A percentile compares a stretch with the other conserved stretches of the same genome.
Evolutionary conservation across 2,113 vertebrate genomes (phyloP).

Genomic region (Trogon surrucura): DNA sequence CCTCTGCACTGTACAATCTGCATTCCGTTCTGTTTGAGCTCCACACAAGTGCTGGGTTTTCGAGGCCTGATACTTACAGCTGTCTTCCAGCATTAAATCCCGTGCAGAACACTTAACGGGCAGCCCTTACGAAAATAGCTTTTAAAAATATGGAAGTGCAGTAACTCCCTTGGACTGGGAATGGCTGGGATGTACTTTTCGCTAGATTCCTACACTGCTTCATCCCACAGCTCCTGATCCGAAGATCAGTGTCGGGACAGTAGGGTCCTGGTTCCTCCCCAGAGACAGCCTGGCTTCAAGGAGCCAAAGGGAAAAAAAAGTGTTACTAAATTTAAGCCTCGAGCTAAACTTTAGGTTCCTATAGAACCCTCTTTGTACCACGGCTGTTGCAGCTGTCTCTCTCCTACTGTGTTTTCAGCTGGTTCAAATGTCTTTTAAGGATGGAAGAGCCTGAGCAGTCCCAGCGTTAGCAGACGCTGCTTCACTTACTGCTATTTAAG

Average conservation of each 20-base stretch:
- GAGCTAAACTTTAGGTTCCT: not conserved
- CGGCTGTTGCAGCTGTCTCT: slow-evolving; percentile 7
- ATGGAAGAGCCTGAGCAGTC: not conserved
- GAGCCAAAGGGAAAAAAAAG: slow-evolving; percentile 3
- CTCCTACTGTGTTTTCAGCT: not conserved
- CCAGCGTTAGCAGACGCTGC: not conserved
- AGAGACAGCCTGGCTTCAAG: not conserved
- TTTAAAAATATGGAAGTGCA: not conserved
- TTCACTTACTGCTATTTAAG: not conserved
- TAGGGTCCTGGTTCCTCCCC: not conserved
- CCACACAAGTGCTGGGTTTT: not conserved
- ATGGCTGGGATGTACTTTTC: not conserved
- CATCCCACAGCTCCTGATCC: not conserved
- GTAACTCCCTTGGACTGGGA: not conserved
- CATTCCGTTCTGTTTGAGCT: not conserved
- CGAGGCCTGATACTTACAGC: not conserved
- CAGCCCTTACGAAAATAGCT: not conserved
- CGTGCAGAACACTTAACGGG: not conserved
- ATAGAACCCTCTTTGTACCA: not conserved
- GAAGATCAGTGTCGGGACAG: not conserved
- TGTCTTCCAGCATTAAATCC: not conserved
- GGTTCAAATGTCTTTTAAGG: not conserved
- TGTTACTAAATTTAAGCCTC: slow-evolving; percentile 38
- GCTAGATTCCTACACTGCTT: not conserved
- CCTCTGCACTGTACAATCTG: not conserved